Base-by-base conservation (phyloP, 2,797 vertebrate genomes). In the Tachyglossus aculeatus region DNA sequence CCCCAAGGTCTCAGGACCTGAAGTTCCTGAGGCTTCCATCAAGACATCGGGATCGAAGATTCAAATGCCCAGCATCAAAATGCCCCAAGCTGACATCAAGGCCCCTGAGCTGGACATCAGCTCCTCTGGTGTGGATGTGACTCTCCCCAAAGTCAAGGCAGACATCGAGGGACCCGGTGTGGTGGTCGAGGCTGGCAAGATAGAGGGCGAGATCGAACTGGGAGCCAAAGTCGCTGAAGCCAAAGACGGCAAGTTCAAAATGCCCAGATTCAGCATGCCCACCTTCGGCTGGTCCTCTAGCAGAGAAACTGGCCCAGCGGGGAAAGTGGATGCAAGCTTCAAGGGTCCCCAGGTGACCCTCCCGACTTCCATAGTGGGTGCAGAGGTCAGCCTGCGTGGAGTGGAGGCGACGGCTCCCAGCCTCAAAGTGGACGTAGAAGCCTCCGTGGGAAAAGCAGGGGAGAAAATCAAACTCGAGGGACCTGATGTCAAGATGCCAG, bases 171-270 rank as follows among this genome's bases (percentile, higher is more conserved):
- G 0, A 2, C 3, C 7, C 3, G 0, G 0, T 0, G 1, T 0
- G 0, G 15, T 0, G 4, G 59, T 51, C 1, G 71, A 31, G 74
- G 31, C 0, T 0, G 14, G 11, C 5, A 70, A 29, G 2, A 25
- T 36, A 1, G 60, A 79, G 1, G 32, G 2, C 0, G 8, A 5
- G 1, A 5, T 33, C 1, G 78, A 51, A 7, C 53, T 1, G 40
- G 29, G 0, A 9, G 66, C 84, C 48, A 67, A 82, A 1, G 61
- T 73, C 2, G 7, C 0, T 1, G 76, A 85, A 0, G 76, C 18
- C 15, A 93, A 90, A 52, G 82, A 86, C 33, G 78, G 31, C 32
- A 93, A 92, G 75, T 91, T 89, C 67, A 89, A 64, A 74, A 18
- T 93, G 1, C 93, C 82, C n/a, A 90, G 82, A 5, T 31, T 86